Percentiles rank a stretch among this genome's conserved stretches.
Evolutionary conservation across 2,888 invertebrate species (phyloP).

Genomic region (Osmoderma eremita): DNA sequence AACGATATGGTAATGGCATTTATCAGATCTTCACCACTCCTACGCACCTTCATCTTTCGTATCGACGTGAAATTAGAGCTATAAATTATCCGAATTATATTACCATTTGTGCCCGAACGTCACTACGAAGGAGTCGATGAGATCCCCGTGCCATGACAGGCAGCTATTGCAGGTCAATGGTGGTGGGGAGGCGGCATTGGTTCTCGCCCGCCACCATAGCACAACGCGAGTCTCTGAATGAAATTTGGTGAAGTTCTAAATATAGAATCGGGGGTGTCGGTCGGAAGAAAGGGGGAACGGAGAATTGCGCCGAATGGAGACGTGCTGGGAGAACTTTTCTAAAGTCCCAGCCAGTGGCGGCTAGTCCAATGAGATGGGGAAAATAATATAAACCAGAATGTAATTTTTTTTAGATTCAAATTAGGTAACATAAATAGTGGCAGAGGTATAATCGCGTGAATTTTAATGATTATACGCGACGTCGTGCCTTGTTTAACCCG

Average conservation of each 20-base stretch:
- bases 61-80: slow-evolving; percentile 13
- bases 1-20: too few species aligned
- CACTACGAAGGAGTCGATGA: neutral
- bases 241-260: slow-evolving; percentile 30
- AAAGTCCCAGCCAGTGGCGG: neutral
- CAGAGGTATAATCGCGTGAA: too few species aligned
- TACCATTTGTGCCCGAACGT: slow-evolving; percentile 18
- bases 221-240: slow-evolving; percentile 17
- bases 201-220: neutral
- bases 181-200: slow-evolving; percentile 21
- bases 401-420: too few species aligned
- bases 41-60: neutral
- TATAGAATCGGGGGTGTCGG: slow-evolving; percentile 19
- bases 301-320: neutral
- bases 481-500: too few species aligned
- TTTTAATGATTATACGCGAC: too few species aligned
- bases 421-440: too few species aligned
- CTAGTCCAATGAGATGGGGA: too few species aligned
- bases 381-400: too few species aligned
- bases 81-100: slow-evolving; percentile 34
- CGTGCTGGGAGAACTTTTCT: neutral
- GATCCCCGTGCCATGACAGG: slow-evolving; percentile 4
- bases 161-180: slow-evolving; percentile 26
- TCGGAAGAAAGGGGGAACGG: neutral
- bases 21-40: neutral